These are phyloP conservation scores for Lophotriccus pileatus DNA, from an alignment of 2,797 vertebrate species.

Conservation along the genomic window DNA sequence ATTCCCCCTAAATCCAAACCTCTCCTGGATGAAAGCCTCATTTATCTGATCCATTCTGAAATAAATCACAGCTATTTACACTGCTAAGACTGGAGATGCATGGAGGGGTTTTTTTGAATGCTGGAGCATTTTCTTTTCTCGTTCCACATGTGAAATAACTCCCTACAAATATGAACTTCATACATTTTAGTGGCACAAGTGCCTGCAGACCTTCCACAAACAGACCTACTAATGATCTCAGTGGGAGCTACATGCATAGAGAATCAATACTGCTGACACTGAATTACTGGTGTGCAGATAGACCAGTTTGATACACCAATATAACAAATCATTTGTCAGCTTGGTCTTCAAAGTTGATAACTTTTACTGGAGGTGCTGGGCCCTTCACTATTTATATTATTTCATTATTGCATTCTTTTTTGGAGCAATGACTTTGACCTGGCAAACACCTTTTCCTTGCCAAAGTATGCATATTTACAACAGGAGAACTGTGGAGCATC, in stretches of 20 bases:
- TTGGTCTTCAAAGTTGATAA: neutral
- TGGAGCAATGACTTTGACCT: conserved; percentile 45
- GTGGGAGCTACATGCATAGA: neutral
- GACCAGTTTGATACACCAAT: neutral
- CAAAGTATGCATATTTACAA: conserved; percentile 55
- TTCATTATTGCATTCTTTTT: conserved; percentile 34
- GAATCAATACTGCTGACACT: neutral
- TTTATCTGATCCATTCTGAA: neutral
- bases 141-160: neutral
- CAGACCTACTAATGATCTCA: neutral
- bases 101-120: neutral
- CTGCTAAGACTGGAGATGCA: rapidly evolving
- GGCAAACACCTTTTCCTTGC: conserved; percentile 36
- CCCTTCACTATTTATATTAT: neutral
- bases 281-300: neutral
- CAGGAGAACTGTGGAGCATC: conserved; percentile 30
- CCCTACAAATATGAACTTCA: neutral
- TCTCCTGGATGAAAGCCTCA: neutral
- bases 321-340: neutral
- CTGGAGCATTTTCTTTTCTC: neutral
- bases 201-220: neutral
- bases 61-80: neutral
- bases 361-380: neutral
- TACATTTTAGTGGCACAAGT: neutral
- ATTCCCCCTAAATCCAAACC: neutral